These are phyloP conservation scores for Cataglyphis livida DNA, from an alignment of 2,888 invertebrate genomes.

Conservation along the genomic window DNA sequence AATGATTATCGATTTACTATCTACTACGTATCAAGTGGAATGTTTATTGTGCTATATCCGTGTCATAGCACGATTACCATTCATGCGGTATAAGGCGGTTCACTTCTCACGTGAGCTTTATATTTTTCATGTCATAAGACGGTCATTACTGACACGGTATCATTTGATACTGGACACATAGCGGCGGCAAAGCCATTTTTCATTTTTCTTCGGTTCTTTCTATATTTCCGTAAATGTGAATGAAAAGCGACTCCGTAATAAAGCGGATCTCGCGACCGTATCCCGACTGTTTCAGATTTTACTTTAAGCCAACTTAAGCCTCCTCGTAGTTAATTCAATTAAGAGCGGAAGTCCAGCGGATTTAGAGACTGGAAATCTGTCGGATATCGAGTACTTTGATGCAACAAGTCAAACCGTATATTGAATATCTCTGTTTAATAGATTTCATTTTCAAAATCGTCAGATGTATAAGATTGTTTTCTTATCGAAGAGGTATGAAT, in stretches of 20 bases:
- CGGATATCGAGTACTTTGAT: slow-evolving; percentile 37
- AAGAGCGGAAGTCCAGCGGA: slow-evolving; percentile 52
- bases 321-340: slow-evolving; percentile 54
- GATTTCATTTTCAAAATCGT: slow-evolving; percentile 34
- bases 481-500: neutral
- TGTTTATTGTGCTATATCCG: slow-evolving; percentile 35
- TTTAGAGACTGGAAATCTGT: slow-evolving; percentile 4
- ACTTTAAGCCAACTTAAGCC: slow-evolving; percentile 53
- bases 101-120: slow-evolving; percentile 12
- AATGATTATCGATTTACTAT: slow-evolving; percentile 34
- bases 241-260: slow-evolving; percentile 14
- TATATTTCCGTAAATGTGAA: neutral
- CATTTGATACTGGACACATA: neutral
- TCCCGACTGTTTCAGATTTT: slow-evolving; percentile 50
- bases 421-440: slow-evolving; percentile 10
- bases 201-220: neutral
- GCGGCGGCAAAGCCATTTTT: neutral
- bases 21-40: neutral
- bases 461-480: neutral
- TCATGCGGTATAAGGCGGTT: neutral
- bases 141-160: slow-evolving; percentile 1
- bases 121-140: slow-evolving; percentile 11
- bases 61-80: slow-evolving; percentile 1
- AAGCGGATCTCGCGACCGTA: slow-evolving; percentile 22
- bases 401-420: slow-evolving; percentile 39